phyloP scores from a whole-genome alignment of 2,888 invertebrate genomes.

The Dione juno region DNA sequence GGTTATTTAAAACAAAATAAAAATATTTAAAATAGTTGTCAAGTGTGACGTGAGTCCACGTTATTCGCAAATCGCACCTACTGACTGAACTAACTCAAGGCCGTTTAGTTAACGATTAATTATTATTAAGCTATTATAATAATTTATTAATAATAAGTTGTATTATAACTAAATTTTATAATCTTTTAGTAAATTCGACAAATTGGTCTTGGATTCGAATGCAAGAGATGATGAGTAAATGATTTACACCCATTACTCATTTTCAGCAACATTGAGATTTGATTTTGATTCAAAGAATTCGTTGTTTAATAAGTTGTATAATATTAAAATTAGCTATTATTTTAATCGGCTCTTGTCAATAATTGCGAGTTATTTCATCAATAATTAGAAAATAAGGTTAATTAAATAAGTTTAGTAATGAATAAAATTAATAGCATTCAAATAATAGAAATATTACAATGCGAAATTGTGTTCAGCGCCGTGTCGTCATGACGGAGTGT shows the following conservation, averaged over 20 bases:
- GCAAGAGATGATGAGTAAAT: no score
- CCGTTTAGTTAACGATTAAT: background rate
- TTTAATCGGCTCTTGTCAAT: background rate
- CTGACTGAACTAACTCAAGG: background rate
- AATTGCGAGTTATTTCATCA: background rate
- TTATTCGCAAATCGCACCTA: background rate
- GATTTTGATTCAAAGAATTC: no score
- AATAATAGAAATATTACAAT: conserved; percentile 38
- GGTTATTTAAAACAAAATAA: no score
- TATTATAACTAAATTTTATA: no score
- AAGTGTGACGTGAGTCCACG: background rate
- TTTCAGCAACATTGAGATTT: no score
- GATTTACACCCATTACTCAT: no score
- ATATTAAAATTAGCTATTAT: no score
- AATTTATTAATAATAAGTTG: no score
- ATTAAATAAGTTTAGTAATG: background rate
- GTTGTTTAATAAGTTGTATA: no score
- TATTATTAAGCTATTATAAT: background rate
- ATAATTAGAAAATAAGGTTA: background rate
- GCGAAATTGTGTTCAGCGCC: background rate
- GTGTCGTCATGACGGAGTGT: background rate
- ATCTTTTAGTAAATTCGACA: no score
- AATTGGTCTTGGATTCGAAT: no score
- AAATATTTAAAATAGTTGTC: conserved; percentile 1
- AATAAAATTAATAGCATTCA: conserved; percentile 39